These are phyloP conservation scores for Euwallacea fornicatus DNA, from an alignment of 1,140 invertebrate genomes.

Conservation along the genomic window DNA sequence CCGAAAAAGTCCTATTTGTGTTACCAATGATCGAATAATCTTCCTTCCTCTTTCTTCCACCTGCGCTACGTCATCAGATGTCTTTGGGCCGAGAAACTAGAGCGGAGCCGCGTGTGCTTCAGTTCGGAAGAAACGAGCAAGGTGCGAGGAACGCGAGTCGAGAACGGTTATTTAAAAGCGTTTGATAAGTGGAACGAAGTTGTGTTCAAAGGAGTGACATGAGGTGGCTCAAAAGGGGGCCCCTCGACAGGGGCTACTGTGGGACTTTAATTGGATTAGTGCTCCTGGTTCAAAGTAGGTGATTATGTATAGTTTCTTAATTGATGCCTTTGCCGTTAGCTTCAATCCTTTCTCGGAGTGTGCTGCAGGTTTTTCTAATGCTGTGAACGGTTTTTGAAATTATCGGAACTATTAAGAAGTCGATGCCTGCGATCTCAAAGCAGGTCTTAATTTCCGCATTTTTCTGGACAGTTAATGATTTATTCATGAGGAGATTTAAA, in stretches of 20 bases:
- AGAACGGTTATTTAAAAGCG: too few species aligned
- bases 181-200: not conserved
- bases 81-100: slow-evolving; percentile 7
- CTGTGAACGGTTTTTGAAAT: too few species aligned
- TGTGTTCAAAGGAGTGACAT: not conserved
- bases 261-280: slow-evolving; percentile 8
- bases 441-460: too few species aligned
- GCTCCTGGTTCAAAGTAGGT: not conserved
- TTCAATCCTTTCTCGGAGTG: too few species aligned
- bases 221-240: slow-evolving; percentile 1
- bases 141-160: not conserved
- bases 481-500: too few species aligned
- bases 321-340: too few species aligned
- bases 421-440: too few species aligned
- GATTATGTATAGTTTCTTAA: too few species aligned
- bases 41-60: slow-evolving; percentile 9
- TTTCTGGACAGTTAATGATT: too few species aligned
- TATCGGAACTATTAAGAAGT: too few species aligned
- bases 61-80: slow-evolving; percentile 9
- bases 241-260: not conserved
- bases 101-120: slow-evolving; percentile 2
- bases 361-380: too few species aligned
- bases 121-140: slow-evolving; percentile 8
- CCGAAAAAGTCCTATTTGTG: too few species aligned
- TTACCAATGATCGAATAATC: not conserved